Evolutionary conservation across 2,888 invertebrate genomes (phyloP).

Genomic region (Trichopoda pennipes): DNA sequence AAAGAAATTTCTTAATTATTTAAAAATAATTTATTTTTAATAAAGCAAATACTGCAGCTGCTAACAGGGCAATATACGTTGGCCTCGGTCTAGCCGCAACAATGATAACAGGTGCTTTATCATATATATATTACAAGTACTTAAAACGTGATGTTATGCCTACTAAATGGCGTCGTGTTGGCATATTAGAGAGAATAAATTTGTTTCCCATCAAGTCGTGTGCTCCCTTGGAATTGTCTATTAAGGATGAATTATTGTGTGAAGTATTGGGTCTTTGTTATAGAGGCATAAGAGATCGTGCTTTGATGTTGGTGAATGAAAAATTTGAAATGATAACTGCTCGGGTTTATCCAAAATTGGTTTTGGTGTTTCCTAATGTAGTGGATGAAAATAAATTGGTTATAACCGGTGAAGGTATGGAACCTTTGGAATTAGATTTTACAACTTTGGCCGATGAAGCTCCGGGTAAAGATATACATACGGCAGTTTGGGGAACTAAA

Average conservation of each 20-base stretch:
- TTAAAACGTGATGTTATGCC: constrained; percentile 75
- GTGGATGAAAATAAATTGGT: constrained; percentile 81
- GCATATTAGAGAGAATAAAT: constrained; percentile 73
- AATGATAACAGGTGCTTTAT: constrained; percentile 71
- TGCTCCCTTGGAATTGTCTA: constrained; percentile 71
- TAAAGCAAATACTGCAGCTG: constrained; percentile 57
- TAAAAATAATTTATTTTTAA: background rate
- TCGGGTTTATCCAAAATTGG: constrained; percentile 76
- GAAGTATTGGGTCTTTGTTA: constrained; percentile 75
- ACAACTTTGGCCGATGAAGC: constrained; percentile 75
- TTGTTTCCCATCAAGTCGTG: constrained; percentile 79
- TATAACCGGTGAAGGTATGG: constrained; percentile 83
- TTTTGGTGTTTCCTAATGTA: constrained; percentile 72
- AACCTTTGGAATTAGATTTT: constrained; percentile 81
- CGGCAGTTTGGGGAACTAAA: constrained; percentile 83
- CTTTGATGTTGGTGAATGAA: constrained; percentile 77
- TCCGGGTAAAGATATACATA: constrained; percentile 76
- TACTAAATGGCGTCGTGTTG: constrained; percentile 77
- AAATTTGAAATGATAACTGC: constrained; percentile 76
- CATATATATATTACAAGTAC: constrained; percentile 73
- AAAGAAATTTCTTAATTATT: background rate
- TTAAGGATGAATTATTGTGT: constrained; percentile 72
- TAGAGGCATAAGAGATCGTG: constrained; percentile 74
- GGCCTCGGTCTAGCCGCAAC: constrained; percentile 73
- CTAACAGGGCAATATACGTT: constrained; percentile 48